phyloP scores from a whole-genome alignment of 2,888 invertebrate species.

The Uropetala carovei region DNA sequence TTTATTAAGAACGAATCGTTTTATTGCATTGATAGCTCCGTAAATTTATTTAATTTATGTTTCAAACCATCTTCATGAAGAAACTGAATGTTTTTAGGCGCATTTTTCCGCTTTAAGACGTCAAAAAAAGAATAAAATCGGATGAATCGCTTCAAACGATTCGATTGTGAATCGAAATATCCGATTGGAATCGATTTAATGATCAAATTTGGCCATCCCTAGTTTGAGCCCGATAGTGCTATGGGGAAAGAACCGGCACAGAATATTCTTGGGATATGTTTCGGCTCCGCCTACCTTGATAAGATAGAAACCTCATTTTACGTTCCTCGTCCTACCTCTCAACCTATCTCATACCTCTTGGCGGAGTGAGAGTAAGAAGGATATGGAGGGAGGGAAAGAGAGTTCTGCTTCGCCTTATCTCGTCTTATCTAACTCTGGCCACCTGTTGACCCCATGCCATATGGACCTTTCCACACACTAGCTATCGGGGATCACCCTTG shows the following conservation, averaged over 20 bases:
- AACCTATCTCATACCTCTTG: neutral
- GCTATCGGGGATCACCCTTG: conserved; percentile 30
- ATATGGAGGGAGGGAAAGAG: neutral
- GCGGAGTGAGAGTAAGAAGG: neutral
- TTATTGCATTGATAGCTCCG: no score
- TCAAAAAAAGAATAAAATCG: no score
- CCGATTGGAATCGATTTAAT: no score
- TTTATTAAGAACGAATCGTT: no score
- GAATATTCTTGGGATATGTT: no score
- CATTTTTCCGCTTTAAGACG: no score
- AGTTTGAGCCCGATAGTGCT: neutral
- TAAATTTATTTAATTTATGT: no score
- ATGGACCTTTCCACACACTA: conserved; percentile 42
- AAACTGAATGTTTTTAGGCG: no score
- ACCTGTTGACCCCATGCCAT: conserved; percentile 58
- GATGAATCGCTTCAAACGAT: no score
- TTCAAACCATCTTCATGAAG: no score
- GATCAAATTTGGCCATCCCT: neutral
- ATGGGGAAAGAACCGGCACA: no score
- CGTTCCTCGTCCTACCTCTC: neutral
- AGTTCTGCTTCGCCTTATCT: conserved; percentile 46
- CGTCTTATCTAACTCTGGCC: conserved; percentile 47
- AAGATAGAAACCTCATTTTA: conserved; percentile 5
- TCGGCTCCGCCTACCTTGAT: neutral
- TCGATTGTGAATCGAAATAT: no score